Evolutionary conservation across 2,113 vertebrate species (phyloP), one percentile per base, ranked within the genome.

Genomic region (Pelodiscus sinensis): DNA sequence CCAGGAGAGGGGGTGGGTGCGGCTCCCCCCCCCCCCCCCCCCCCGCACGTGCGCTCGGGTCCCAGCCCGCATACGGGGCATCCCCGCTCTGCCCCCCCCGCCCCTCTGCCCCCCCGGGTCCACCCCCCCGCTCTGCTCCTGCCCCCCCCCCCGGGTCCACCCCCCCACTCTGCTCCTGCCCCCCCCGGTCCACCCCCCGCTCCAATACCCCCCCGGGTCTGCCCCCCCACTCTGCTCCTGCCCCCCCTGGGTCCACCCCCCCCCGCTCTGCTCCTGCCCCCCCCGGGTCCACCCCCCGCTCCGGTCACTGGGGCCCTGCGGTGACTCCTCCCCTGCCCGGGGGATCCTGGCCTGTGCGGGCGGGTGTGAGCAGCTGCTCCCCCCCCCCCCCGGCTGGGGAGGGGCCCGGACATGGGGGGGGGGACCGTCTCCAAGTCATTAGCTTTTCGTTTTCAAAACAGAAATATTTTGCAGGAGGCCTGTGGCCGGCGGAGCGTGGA

Each of bases 381-480:
- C 38, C 22, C 18, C 18, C 56, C 21, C 8, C 22, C 21, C 8
- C 8, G 56, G 56, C 56, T 57, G 21, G 56, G 57, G 24, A 24
- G 56, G 22, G 56, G 9, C 38, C 38, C 3, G 38, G 38, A 5
- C 5, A 5, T 44, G 3, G 38, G 38, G 38, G 38, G 38, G 38
- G 38, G 6, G 75, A 51, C 44, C 51, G 5, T 4, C 56, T 44
- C 62, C 31, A 35, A 13, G n/a, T 82, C 35, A 24, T 11, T 11
- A 1, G 18, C 0, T 16, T 0, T 50, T 0, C 54, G 9, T 54
- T 89, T 90, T 82, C 51, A 58, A 80, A 44, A 68, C 71, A 65
- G 60, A 57, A 6, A 5, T 44, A 75, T 16, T 13, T 83, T 57
- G 22, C 16, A 0, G 4, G 29, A 44, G 54, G 54, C 31, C 27